phyloP scores from a whole-genome alignment of 2,113 vertebrate species.

The Coturnix japonica region DNA sequence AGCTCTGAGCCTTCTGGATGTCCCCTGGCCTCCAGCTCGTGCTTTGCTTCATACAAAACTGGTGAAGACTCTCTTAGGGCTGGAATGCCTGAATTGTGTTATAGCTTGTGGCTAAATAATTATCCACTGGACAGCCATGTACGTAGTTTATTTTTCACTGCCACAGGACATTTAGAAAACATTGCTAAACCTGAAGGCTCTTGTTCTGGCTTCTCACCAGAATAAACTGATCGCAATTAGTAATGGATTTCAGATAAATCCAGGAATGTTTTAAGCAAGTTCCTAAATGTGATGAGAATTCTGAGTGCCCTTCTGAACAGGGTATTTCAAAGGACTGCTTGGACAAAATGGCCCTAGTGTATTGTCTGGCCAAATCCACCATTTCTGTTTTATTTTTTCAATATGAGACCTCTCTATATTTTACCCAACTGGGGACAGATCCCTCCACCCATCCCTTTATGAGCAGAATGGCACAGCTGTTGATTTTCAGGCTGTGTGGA shows the following conservation, averaged over 20 bases:
- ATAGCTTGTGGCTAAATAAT: neutral
- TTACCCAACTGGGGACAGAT: neutral
- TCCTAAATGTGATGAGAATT: neutral
- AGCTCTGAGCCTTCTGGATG: neutral
- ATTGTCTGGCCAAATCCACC: neutral
- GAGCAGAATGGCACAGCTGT: neutral
- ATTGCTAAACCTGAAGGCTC: neutral
- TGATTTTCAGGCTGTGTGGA: neutral
- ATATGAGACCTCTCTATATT: neutral
- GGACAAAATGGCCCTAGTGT: neutral
- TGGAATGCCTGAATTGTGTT: neutral
- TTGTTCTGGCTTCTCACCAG: neutral
- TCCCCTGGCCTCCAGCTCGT: rapidly evolving
- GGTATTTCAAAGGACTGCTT: neutral
- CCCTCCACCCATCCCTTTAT: neutral
- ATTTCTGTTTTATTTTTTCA: neutral
- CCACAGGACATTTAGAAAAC: neutral
- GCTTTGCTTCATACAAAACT: rapidly evolving
- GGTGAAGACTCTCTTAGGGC: neutral
- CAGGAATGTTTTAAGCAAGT: slow-evolving; percentile 1
- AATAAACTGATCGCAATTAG: neutral
- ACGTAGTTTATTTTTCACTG: slow-evolving; percentile 15
- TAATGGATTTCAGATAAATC: neutral
- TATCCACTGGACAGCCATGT: neutral
- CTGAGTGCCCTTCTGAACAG: neutral